These are phyloP conservation scores for Semaprochilodus insignis DNA, from an alignment of 2,797 vertebrate genomes.

Conservation along the genomic window DNA sequence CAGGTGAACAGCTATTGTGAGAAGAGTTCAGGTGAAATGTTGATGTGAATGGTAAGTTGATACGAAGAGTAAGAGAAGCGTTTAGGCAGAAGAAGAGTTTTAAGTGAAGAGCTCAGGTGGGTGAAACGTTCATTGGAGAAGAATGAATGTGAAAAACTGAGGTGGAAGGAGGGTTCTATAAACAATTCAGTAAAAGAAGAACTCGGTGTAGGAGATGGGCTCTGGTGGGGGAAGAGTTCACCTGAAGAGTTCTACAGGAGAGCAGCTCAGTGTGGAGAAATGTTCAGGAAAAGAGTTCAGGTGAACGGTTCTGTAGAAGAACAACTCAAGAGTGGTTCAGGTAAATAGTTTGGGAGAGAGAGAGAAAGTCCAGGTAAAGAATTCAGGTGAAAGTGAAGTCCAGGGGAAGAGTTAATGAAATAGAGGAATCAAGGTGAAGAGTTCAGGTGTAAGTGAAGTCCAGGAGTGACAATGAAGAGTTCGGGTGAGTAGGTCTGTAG, in stretches of 20 bases:
- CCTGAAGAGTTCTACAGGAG: not conserved
- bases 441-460: not conserved
- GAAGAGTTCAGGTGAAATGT: not conserved
- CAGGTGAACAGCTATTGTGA: not conserved
- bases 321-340: too few relatives aligned
- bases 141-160: not conserved
- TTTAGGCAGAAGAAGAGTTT: too few relatives aligned
- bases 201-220: not conserved
- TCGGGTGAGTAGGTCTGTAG: not conserved
- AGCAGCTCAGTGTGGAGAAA: not conserved
- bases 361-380: not conserved
- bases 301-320: too few relatives aligned
- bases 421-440: not conserved
- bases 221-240: not conserved
- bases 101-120: not conserved
- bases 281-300: not conserved
- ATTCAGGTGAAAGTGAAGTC: not conserved
- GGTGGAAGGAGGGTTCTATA: not conserved
- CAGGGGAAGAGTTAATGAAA: not conserved
- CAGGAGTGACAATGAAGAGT: not conserved
- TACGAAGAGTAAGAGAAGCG: too few relatives aligned
- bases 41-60: not conserved
- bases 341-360: too few relatives aligned
- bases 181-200: too few relatives aligned
- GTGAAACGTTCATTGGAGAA: not conserved